Base-by-base conservation (phyloP, 2,797 vertebrate genomes). In the Liasis olivaceus region DNA sequence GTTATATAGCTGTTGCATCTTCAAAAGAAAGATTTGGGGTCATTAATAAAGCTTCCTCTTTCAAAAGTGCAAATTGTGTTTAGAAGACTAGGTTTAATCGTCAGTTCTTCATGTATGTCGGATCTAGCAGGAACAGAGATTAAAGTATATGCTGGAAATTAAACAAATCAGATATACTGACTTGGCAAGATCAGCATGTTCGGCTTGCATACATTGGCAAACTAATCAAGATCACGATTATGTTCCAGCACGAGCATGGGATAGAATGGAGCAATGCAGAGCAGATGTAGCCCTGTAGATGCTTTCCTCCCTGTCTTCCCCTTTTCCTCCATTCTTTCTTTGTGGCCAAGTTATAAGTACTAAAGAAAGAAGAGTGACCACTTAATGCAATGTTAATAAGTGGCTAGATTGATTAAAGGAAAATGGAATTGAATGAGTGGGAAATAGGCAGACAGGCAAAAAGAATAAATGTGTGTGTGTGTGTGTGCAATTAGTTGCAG, bases 401-500 rank as follows among this genome's bases (percentile, higher is more conserved):
- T 58, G 69, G 28, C 31, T 26, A 58, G 31, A 12, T 56, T 93
- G 85, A 28, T 56, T 11, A 77, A 90, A 91, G 72, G 69, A 93
- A 47, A 91, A 63, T 87, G 0, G 26, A 81, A 6, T 28, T 87
- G 66, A 54, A 31, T 14, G 85, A 56, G 63, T 0, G 0, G 51
- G 0, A 0, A 12, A 14, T 92, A 92, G 92, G 24, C n/a, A 88
- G 66, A 58, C 60, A 85, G 89, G 51, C 26, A 90, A 63, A 64
- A 59, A 93, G 90, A 93, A 85, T 62, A 94, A 95, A 93, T 90
- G 4, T 0, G 0, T 85, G 42, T 47, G 47, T 47, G 47, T 0
- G 0, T 92, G 66, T 89, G 54, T 92, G 81, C 89, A 94, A 84
- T 69, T 92, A 93, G 77, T 54, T 77, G 89, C 84, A 92, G 90